Percentiles rank a stretch among this genome's conserved stretches.
Evolutionary conservation across 2,113 vertebrate species (phyloP).

Genomic region (Melanostigma gelatinosum): DNA sequence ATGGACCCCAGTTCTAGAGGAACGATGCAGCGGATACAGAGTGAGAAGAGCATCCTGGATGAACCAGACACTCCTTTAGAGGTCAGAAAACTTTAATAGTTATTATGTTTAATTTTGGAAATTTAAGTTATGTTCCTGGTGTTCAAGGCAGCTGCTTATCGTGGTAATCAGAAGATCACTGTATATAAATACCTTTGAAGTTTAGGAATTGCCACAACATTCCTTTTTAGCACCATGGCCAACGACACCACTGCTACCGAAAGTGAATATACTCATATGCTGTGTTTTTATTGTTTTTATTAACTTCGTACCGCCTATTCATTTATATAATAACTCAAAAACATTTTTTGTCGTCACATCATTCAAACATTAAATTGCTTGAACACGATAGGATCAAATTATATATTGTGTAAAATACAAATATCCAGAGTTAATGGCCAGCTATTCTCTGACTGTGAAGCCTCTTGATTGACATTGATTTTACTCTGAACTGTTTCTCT

Average conservation of each 20-base stretch:
- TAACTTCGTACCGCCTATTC: fast-evolving
- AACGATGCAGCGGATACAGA: too few relatives aligned
- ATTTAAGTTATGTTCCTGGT: too few relatives aligned
- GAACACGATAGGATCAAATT: fast-evolving
- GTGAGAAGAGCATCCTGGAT: too few relatives aligned
- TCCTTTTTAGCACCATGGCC: too few relatives aligned
- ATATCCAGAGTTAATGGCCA: neutral
- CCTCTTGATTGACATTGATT: neutral
- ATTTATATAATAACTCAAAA: neutral
- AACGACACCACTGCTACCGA: neutral
- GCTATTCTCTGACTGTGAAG: neutral
- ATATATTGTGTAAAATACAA: neutral
- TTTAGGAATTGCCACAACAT: too few relatives aligned
- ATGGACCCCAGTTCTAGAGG: too few relatives aligned
- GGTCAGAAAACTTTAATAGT: too few relatives aligned
- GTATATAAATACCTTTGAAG: too few relatives aligned
- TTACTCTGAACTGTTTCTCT: neutral
- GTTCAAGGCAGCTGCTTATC: too few relatives aligned
- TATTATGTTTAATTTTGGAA: too few relatives aligned
- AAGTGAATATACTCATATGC: fast-evolving
- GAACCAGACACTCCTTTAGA: too few relatives aligned
- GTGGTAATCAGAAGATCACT: too few relatives aligned
- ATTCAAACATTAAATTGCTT: neutral
- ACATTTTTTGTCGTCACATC: fast-evolving
- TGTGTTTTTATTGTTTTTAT: fast-evolving